Percentiles rank a stretch among this genome's conserved stretches.
These are phyloP conservation scores for Cylloceria caligata DNA, from an alignment of 2,888 invertebrate genomes.

Conservation along the genomic window DNA sequence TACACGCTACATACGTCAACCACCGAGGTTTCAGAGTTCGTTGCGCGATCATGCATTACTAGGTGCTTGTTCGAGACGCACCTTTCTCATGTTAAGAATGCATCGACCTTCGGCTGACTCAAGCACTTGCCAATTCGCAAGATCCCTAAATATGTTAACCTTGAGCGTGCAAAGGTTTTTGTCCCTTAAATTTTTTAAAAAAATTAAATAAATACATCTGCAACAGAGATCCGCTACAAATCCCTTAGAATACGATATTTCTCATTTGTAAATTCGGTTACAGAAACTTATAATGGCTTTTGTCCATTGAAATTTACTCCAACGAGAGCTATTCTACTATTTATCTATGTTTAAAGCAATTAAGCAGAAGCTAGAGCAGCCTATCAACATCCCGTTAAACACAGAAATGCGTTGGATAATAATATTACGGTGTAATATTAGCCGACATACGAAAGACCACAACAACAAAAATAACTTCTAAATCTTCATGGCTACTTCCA, in stretches of 20 bases:
- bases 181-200: not conserved
- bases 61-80: slow-evolving; percentile 8
- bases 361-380: not conserved
- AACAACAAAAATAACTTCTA: not conserved
- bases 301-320: not conserved
- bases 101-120: slow-evolving; percentile 5
- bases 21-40: slow-evolving; percentile 5
- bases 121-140: not conserved
- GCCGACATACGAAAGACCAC: not conserved
- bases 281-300: no score
- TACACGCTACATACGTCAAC: not conserved
- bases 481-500: no score
- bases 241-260: no score
- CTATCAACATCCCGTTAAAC: not conserved
- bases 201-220: no score
- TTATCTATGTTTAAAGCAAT: not conserved
- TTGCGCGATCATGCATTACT: slow-evolving; percentile 23
- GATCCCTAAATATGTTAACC: not conserved
- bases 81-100: not conserved
- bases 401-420: not conserved
- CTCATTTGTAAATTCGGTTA: no score
- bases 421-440: not conserved
- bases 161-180: not conserved
- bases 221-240: no score
- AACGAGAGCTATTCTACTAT: not conserved